phyloP scores from a whole-genome alignment of 2,888 invertebrate genomes.

The Exephanes ischioxanthus region DNA sequence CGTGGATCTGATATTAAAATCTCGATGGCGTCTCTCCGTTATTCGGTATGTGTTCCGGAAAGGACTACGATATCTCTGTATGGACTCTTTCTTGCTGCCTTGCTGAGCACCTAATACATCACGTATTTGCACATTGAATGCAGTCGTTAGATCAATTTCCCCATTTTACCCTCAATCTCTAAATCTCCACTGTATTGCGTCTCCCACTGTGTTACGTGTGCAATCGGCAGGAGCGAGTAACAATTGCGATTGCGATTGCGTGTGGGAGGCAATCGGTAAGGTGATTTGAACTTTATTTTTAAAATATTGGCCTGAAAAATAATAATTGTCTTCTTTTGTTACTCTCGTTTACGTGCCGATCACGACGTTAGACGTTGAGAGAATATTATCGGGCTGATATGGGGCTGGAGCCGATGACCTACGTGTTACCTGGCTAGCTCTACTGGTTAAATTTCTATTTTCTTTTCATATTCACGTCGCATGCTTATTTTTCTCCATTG shows the following conservation, averaged over 20 bases:
- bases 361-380: too few relatives aligned
- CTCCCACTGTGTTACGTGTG: not conserved
- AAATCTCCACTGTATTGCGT: not conserved
- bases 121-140: not conserved
- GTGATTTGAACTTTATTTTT: not conserved
- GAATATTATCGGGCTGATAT: too few relatives aligned
- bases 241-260: too few relatives aligned
- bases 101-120: not conserved
- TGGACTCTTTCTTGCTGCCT: not conserved
- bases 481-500: too few relatives aligned
- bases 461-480: not conserved
- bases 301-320: not conserved
- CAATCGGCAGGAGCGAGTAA: too few relatives aligned
- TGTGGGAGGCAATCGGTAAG: not conserved
- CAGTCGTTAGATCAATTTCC: not conserved
- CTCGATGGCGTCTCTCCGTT: slow-evolving; percentile 35
- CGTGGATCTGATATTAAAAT: slow-evolving; percentile 59
- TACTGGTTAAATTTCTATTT: not conserved
- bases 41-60: not conserved
- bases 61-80: not conserved
- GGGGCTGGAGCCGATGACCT: too few relatives aligned
- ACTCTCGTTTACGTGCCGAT: not conserved
- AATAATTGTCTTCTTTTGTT: not conserved
- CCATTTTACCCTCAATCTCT: not conserved
- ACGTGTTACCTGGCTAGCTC: too few relatives aligned